Evolutionary conservation across 2,113 vertebrate genomes (phyloP), one percentile per base, ranked within the genome.

Genomic region (Ranitomeya variabilis): DNA sequence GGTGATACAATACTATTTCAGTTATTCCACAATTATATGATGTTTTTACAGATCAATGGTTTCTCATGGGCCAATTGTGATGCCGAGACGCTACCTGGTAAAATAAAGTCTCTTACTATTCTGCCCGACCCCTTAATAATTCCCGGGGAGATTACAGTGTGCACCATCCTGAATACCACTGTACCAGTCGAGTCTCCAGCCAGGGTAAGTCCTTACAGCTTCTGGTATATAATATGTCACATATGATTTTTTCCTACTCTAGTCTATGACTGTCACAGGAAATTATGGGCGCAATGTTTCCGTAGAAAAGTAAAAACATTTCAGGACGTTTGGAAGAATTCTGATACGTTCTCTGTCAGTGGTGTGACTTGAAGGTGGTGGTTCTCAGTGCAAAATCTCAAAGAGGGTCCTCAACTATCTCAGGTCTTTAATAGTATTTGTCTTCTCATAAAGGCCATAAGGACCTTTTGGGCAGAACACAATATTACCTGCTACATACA

Each of bases 11-110:
- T 67, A 13, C 19, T 18, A 19, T 14, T 8, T 64, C 3, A 7
- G 51, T 51, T 15, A 19, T 45, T 45, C 19, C 37, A 52, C 18
- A 0, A 8, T 76, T 0, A 51, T 76, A 11, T 51, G 16, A 10
- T 51, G 19, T 54, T 13, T 54, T 15, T 54, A 84, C 23, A 84
- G 82, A 76, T 93, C 0, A 51, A 90, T 83, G 90, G 78, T 83
- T 96, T 96, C 90, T 90, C 91, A 45, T 96, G 96, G 96, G 90
- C 94, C 62, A 94, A 96, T 89, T 96, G 96, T 0, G 93, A 93
- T 14, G 90, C 87, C 0, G 89, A 82, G 21, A 94, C 16, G 0
- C 93, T 94, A 11, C 95, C 95, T 0, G 93, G 91, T 0, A 77
- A 94, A 81, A 86, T 96, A 86, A 89, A 92, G 81, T 94, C 91